Conservation (phyloP, 2,888 invertebrate species). For the Thera britannica region DNA sequence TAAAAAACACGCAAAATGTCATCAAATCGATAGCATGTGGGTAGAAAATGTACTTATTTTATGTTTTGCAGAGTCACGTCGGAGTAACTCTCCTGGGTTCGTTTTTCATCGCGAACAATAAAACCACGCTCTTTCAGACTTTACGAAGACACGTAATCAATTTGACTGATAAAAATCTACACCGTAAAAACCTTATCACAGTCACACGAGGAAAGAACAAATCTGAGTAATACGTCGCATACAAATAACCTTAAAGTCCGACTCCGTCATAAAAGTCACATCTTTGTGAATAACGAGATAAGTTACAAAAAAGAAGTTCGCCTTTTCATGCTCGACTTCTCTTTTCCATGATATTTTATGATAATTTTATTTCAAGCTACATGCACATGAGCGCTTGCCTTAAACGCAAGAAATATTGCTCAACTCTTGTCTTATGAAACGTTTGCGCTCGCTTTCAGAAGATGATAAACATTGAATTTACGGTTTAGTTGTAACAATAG, state of each 20-base stretch:
- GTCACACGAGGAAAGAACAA: conserved; percentile 54
- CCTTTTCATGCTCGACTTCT: conserved; percentile 67
- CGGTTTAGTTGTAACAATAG: neutral
- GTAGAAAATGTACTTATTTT: conserved; percentile 1
- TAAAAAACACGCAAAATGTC: too few species aligned
- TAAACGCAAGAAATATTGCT: conserved; percentile 47
- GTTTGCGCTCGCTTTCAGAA: conserved; percentile 21
- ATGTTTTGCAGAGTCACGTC: conserved; percentile 14
- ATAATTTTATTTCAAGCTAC: conserved; percentile 71
- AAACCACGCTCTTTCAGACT: conserved; percentile 19
- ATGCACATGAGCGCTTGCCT: conserved; percentile 52
- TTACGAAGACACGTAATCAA: conserved; percentile 47
- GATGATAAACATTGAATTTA: conserved; percentile 36
- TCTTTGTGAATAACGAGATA: conserved; percentile 77
- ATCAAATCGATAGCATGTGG: neutral
- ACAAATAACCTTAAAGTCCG: conserved; percentile 75
- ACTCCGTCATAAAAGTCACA: conserved; percentile 77
- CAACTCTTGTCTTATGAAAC: conserved; percentile 42
- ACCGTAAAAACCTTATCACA: conserved; percentile 52
- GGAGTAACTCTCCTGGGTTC: conserved; percentile 10
- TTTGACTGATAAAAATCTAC: conserved; percentile 51
- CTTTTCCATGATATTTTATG: conserved; percentile 73
- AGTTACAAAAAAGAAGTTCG: conserved; percentile 73
- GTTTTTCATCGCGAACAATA: conserved; percentile 30
- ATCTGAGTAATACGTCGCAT: conserved; percentile 64